Base-by-base conservation (phyloP, 2,888 invertebrate species). In the Diarsia dahlii region DNA sequence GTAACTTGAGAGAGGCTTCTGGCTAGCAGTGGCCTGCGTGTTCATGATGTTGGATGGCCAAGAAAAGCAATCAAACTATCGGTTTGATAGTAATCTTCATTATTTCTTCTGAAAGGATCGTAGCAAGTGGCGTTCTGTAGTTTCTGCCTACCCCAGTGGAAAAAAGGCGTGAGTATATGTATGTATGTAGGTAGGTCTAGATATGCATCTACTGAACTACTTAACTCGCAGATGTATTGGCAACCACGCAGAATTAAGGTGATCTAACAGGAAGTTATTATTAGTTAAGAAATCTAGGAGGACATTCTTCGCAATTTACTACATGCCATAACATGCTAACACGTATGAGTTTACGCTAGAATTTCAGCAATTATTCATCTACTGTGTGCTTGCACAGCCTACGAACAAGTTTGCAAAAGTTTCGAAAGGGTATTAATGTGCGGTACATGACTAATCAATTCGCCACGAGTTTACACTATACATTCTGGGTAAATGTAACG, bases 401-500 rank as follows among this genome's bases (percentile, higher is more conserved):
- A 74, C 65, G 56, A 66, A 75, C 74, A 65, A 71, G 81, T 78
- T 81, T 84, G 76, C 79, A 78, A 79, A 85, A 80, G 80, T 87
- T 82, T 76, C 73, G 79, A 81, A 87, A 81, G 78, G 60, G 69
- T 74, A 78, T 82, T 71, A 79, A 83, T 72, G 66, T 62, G 78
- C 67, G 67, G 67, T 68, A 81, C 71, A 58, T 79, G 74, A 80
- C 83, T 72, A 86, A 87, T 82, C 78, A 73, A 85, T 87, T 84
- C n/a, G 76, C 48, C 71, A 62, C 63, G 75, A 79, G 70, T 76
- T 66, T 79, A 80, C 79, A 81, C 78, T 74, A 65, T 78, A 80
- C 72, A 81, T 83, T 81, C 72, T 80, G 65, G 72, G 75, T 83
- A 87, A 86, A 81, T 85, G 82, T 81, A 81, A 69, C 84, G 81